Percentiles rank a stretch among this genome's conserved stretches.
Evolutionary conservation across 2,113 vertebrate species (phyloP).

Genomic region (Aptenodytes patagonicus): DNA sequence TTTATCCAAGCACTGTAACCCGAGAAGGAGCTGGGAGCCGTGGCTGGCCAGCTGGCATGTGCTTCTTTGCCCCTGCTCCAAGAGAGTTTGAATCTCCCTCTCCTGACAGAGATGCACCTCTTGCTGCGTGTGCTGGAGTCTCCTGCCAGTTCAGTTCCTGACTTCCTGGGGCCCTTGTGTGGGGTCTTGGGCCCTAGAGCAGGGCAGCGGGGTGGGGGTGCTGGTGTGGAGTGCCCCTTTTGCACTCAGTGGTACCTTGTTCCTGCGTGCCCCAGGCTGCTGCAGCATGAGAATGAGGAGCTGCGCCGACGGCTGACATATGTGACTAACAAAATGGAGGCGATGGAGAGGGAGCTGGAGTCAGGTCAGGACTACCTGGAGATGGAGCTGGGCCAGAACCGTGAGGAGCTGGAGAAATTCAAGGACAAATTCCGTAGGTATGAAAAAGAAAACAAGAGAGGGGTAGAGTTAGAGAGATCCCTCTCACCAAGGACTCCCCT

Average conservation of each 20-base stretch:
- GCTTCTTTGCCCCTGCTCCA: background rate
- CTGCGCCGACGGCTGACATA: slow-evolving; percentile 85
- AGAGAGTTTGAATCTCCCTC: background rate
- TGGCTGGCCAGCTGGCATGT: background rate
- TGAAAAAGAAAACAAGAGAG: background rate
- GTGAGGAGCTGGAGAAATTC: slow-evolving; percentile 95
- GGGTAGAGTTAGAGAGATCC: background rate
- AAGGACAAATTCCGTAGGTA: slow-evolving; percentile 98
- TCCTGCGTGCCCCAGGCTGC: slow-evolving; percentile 77
- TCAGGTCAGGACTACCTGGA: slow-evolving; percentile 91
- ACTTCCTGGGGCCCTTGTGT: background rate
- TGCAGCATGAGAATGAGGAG: slow-evolving; percentile 96
- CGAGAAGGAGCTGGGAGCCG: background rate
- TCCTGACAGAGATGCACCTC: background rate
- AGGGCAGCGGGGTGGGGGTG: background rate
- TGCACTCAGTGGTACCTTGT: background rate
- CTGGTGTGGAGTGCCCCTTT: background rate
- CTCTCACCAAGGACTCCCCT: background rate
- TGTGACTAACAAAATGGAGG: slow-evolving; percentile 90
- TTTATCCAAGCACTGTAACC: slow-evolving; percentile 4
- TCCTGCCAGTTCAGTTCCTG: background rate
- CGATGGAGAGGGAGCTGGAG: slow-evolving; percentile 92
- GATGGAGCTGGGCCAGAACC: slow-evolving; percentile 88
- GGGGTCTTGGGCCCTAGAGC: background rate
- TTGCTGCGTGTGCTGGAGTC: background rate